Base-by-base conservation (phyloP, 2,797 vertebrate genomes). In the Acanthurus lineatus region DNA sequence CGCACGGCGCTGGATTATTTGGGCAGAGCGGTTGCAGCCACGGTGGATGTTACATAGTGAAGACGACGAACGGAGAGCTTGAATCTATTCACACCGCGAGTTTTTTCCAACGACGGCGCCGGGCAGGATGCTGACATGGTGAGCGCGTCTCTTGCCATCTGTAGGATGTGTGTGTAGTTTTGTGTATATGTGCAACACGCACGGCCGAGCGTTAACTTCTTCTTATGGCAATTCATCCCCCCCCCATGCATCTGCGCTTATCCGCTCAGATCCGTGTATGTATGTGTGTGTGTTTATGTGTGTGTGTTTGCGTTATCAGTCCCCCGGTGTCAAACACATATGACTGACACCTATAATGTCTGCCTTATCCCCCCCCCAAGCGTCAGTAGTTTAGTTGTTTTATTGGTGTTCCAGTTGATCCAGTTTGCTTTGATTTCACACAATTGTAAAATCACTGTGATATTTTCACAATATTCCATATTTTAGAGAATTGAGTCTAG, bases 21-120 rank as follows among this genome's bases (percentile, higher is more conserved):
- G 87, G 89, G 85, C 86, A 90, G 83, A 93, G 85, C 89, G 84
- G 89, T 90, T 89, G 91, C 88, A 90, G 85, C 90, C 89, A 80
- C 89, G 72, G 89, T 93, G 93, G 93, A 94, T 94, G 92, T 91
- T 88, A 90, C 73, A 80, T 91, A 56, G 82, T 20, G 79, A 81
- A 48, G 47, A 81, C 89, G 83, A 81, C 90, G 83, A 45, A 40
- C 63, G 48, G 77, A 90, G 73, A 88, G 60, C 80, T 82, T 62
- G 71, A 76, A 63, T 86, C 86, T 71, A 52, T 79, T 73, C 74
- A 84, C 4, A 68, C 78, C 61, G 86, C 76, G 56, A 88, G 57
- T 79, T 87, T 77, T 69, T 69, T 76, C 25, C 73, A 60, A 61
- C 85, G 79, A 58, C 71, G 12, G 47, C 71, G 38, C 69, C 44